Conservation (phyloP, 2,797 vertebrate species). For the Benthosema pterotum region DNA sequence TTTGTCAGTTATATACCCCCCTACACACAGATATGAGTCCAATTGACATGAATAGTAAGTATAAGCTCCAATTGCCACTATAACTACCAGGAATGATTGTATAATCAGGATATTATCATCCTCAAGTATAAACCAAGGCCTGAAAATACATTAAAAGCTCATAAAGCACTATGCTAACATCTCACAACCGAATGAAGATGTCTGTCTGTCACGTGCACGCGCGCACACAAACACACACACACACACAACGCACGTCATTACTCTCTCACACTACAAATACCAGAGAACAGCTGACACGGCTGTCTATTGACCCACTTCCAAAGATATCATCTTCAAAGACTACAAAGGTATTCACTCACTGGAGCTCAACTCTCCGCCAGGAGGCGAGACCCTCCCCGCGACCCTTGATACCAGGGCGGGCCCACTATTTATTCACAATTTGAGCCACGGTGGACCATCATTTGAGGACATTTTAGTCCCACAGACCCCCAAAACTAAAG, state of each 20-base stretch:
- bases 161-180: slow-evolving; percentile 50
- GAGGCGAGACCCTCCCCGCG: too few relatives aligned
- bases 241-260: slow-evolving; percentile 23
- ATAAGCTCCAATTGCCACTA: slow-evolving; percentile 65
- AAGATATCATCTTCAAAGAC: slow-evolving; percentile 66
- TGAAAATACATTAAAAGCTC: slow-evolving; percentile 66
- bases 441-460: too few relatives aligned
- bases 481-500: too few relatives aligned
- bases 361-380: too few relatives aligned
- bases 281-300: slow-evolving; percentile 70
- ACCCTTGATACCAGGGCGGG: too few relatives aligned
- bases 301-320: slow-evolving; percentile 69
- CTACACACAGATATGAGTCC: slow-evolving; percentile 47
- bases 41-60: slow-evolving; percentile 59
- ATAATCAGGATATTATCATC: slow-evolving; percentile 69
- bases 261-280: slow-evolving; percentile 46
- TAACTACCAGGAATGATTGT: slow-evolving; percentile 56
- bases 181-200: slow-evolving; percentile 53
- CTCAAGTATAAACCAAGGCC: slow-evolving; percentile 35
- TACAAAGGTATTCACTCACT: background rate
- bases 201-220: slow-evolving; percentile 11
- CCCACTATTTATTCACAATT: too few relatives aligned
- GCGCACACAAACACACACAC: background rate
- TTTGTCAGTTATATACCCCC: slow-evolving; percentile 45
- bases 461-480: too few relatives aligned